These are phyloP conservation scores for Brachirus orientalis DNA, from an alignment of 2,113 vertebrate genomes.

Conservation along the genomic window DNA sequence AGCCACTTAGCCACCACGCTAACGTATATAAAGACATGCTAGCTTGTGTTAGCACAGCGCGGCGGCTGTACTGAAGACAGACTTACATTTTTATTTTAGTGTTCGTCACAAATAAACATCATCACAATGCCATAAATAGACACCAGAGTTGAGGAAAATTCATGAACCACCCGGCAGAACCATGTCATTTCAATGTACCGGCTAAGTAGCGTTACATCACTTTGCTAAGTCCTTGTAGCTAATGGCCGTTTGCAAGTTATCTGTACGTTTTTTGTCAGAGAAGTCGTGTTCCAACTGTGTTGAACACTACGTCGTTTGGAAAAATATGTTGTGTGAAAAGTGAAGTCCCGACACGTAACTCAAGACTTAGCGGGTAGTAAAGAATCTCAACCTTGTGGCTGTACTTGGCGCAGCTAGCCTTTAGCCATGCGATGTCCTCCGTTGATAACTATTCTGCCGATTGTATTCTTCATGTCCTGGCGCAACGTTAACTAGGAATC, in stretches of 20 bases:
- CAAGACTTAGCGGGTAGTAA: accelerated
- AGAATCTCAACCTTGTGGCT: background rate
- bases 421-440: slow-evolving; percentile 12
- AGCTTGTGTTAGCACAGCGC: slow-evolving; percentile 29
- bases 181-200: no score
- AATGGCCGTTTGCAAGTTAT: no score
- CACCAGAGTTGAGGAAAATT: no score
- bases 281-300: background rate
- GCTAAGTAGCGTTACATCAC: background rate
- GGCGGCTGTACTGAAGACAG: background rate
- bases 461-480: background rate
- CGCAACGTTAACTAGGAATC: background rate
- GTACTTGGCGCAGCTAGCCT: background rate
- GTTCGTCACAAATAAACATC: no score
- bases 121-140: no score
- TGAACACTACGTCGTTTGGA: background rate
- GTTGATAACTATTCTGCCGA: slow-evolving; percentile 7
- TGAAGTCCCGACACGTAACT: background rate
- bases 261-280: accelerated
- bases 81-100: background rate
- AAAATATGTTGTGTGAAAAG: accelerated
- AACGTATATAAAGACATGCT: slow-evolving; percentile 3
- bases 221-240: slow-evolving; percentile 14
- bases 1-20: background rate
- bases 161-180: no score